These are phyloP conservation scores for Gila orcuttii DNA, from an alignment of 2,113 vertebrate genomes.

Conservation along the genomic window DNA sequence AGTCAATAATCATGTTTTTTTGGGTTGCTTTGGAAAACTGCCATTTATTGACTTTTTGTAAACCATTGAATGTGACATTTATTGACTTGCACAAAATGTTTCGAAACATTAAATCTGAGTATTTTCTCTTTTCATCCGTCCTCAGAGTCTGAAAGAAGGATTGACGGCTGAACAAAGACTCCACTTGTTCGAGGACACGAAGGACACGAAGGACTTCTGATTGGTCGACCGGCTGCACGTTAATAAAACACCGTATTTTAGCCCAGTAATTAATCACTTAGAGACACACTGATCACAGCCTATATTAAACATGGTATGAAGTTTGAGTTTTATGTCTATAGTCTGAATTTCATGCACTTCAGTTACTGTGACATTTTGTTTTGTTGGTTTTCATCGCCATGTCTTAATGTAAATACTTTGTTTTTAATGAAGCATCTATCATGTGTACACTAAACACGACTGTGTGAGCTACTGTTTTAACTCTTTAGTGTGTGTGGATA, in stretches of 20 bases:
- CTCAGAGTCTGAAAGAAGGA: conserved; percentile 83
- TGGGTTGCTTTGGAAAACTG: no score
- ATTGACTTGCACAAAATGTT: no score
- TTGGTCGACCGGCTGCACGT: conserved; percentile 72
- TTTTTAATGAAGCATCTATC: conserved; percentile 76
- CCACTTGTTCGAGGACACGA: conserved; percentile 79
- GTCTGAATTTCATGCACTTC: conserved; percentile 82
- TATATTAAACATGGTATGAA: conserved; percentile 79
- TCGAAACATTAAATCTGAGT: no score
- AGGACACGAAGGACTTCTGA: conserved; percentile 84
- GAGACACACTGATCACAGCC: conserved; percentile 79
- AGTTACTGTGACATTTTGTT: conserved; percentile 77
- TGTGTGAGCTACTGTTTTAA: conserved; percentile 86
- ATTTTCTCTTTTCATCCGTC: no score
- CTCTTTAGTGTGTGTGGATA: conserved; percentile 72
- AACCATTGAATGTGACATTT: no score
- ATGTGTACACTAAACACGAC: conserved; percentile 77
- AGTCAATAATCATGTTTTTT: no score
- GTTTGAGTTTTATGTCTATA: conserved; percentile 77
- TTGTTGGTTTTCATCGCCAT: conserved; percentile 64
- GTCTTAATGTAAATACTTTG: conserved; percentile 81
- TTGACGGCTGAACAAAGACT: conserved; percentile 82
- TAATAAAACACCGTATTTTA: conserved; percentile 75
- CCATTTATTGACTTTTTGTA: no score
- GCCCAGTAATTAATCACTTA: conserved; percentile 73